These are phyloP conservation scores for Peromyscus attwateri DNA, from an alignment of 2,797 vertebrate genomes.

Conservation along the genomic window DNA sequence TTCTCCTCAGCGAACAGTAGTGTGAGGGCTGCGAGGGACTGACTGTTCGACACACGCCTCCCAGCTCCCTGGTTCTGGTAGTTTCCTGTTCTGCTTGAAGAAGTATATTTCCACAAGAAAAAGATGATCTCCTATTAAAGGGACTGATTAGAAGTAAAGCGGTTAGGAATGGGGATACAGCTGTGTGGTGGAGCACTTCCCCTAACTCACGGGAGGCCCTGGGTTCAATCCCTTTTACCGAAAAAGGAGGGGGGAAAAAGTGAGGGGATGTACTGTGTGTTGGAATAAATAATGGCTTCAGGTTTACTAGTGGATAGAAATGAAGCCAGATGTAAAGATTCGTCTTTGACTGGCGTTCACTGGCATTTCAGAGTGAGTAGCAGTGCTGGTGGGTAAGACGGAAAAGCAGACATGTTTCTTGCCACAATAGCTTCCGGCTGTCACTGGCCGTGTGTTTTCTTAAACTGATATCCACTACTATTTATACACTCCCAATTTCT, in stretches of 20 bases:
- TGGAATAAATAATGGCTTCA: slow-evolving; percentile 60
- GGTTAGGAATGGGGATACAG: background rate
- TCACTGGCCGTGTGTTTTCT: slow-evolving; percentile 65
- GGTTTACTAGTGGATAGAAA: slow-evolving; percentile 57
- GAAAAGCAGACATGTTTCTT: slow-evolving; percentile 79
- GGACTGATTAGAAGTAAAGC: slow-evolving; percentile 42
- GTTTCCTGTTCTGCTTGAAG: slow-evolving; percentile 48
- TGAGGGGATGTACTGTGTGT: slow-evolving; percentile 3
- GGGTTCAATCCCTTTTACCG: background rate
- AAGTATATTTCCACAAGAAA: slow-evolving; percentile 60
- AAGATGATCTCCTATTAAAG: slow-evolving; percentile 35
- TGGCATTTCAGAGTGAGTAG: slow-evolving; percentile 74
- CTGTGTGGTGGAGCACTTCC: background rate
- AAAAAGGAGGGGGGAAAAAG: background rate
- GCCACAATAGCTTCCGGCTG: slow-evolving; percentile 77
- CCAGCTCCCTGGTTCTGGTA: slow-evolving; percentile 44
- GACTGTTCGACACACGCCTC: background rate
- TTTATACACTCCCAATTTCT: slow-evolving; percentile 90
- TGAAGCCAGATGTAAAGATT: slow-evolving; percentile 76
- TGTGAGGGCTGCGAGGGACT: background rate
- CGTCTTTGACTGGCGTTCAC: slow-evolving; percentile 76
- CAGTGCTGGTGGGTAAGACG: slow-evolving; percentile 72
- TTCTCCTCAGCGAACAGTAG: slow-evolving; percentile 26
- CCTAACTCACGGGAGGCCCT: background rate
- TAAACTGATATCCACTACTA: slow-evolving; percentile 85